phyloP scores from a whole-genome alignment of 2,113 vertebrate species.

The Cololabis saira region DNA sequence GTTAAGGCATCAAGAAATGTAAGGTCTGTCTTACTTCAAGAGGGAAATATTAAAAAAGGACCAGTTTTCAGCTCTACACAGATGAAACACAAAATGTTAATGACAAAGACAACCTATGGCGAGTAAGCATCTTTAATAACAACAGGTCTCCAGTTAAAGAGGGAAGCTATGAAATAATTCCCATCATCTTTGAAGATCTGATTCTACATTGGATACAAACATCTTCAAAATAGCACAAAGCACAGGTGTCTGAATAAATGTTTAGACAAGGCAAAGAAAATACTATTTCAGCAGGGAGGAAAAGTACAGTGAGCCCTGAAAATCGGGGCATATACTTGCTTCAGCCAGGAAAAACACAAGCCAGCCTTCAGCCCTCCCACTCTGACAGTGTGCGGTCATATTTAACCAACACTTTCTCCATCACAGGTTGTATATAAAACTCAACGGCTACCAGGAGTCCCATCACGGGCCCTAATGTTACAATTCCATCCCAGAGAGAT shows the following conservation, averaged over 20 bases:
- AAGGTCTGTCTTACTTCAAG: slow-evolving; percentile 18
- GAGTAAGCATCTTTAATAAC: not conserved
- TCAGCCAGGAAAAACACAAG: slow-evolving; percentile 70
- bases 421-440: slow-evolving; percentile 63
- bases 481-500: slow-evolving; percentile 59
- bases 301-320: slow-evolving; percentile 66
- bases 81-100: slow-evolving; percentile 16
- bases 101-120: slow-evolving; percentile 6
- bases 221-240: not conserved
- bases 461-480: slow-evolving; percentile 49
- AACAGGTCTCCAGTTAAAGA: no score
- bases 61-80: slow-evolving; percentile 25
- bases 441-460: slow-evolving; percentile 38
- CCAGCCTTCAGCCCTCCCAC: slow-evolving; percentile 38
- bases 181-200: slow-evolving; percentile 9
- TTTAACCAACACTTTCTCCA: slow-evolving; percentile 68
- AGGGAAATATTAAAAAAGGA: slow-evolving; percentile 27
- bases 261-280: slow-evolving; percentile 49
- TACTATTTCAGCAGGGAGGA: slow-evolving; percentile 33
- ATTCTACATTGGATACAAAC: slow-evolving; percentile 9
- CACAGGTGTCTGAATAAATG: slow-evolving; percentile 44
- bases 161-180: no score
- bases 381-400: slow-evolving; percentile 57
- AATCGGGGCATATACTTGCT: slow-evolving; percentile 42
- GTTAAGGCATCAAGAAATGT: slow-evolving; percentile 64